Percentiles rank a stretch among this genome's conserved stretches.
Conservation (phyloP, 2,797 vertebrate species). For the Pristis pectinata region DNA sequence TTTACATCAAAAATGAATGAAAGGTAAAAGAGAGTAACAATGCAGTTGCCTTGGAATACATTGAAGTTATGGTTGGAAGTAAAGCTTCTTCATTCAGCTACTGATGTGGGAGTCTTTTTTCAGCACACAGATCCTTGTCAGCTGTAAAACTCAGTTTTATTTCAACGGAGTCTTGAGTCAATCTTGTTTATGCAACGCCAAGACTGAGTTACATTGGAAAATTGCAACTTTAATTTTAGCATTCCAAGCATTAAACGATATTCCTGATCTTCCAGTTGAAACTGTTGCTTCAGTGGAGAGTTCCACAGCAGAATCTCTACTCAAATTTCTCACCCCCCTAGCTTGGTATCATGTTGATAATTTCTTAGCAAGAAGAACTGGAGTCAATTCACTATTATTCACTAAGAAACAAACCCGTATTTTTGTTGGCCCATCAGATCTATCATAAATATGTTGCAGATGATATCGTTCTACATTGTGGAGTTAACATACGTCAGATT, state of each 20-base stretch:
- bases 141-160: not conserved
- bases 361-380: not conserved
- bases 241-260: constrained; percentile 17
- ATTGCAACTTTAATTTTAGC: not conserved
- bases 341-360: not conserved
- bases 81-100: not conserved
- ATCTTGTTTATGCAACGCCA: not conserved
- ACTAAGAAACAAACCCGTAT: not conserved
- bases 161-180: not conserved
- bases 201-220: not conserved
- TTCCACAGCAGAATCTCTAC: too few species aligned
- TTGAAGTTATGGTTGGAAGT: not conserved
- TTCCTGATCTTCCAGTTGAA: not conserved
- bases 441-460: not conserved
- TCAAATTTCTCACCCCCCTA: constrained; percentile 10
- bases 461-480: not conserved
- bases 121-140: not conserved
- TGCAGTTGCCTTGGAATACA: not conserved
- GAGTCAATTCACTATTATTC: not conserved
- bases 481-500: not conserved
- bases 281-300: not conserved
- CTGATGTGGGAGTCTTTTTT: not conserved
- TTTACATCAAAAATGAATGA: not conserved
- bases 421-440: constrained; percentile 19
- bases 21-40: not conserved